phyloP scores from a whole-genome alignment of 2,888 invertebrate genomes.

The Eristalinus aeneus region DNA sequence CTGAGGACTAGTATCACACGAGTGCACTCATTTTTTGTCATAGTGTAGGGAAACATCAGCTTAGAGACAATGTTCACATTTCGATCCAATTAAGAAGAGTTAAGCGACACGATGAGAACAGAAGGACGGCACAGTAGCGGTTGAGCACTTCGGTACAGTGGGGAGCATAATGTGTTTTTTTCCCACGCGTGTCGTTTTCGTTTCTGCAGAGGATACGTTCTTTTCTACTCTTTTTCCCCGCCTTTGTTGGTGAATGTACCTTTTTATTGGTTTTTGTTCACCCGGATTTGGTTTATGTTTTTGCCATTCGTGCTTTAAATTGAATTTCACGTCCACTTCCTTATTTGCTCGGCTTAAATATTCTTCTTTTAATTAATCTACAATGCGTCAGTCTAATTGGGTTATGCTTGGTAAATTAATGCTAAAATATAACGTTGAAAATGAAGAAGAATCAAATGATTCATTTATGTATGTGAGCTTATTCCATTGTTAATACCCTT shows the following conservation, averaged over 20 bases:
- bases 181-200: slow-evolving; percentile 45
- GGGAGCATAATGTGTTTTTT: slow-evolving; percentile 41
- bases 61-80: slow-evolving; percentile 46
- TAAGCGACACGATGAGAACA: slow-evolving; percentile 56
- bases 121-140: slow-evolving; percentile 40
- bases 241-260: slow-evolving; percentile 44
- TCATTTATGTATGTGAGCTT: not conserved
- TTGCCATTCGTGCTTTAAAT: not conserved
- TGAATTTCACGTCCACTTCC: not conserved
- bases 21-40: not conserved
- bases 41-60: slow-evolving; percentile 7
- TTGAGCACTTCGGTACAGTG: slow-evolving; percentile 30
- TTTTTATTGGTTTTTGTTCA: slow-evolving; percentile 23
- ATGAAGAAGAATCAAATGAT: not conserved
- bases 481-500: no score
- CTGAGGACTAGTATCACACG: not conserved
- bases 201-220: slow-evolving; percentile 10
- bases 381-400: not conserved
- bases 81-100: slow-evolving; percentile 71
- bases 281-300: not conserved
- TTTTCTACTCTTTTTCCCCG: slow-evolving; percentile 34
- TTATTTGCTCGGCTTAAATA: not conserved
- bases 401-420: not conserved
- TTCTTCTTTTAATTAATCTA: not conserved
- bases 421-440: not conserved